Conservation (phyloP, 2,888 invertebrate genomes). For the Chloroclysta siterata region DNA sequence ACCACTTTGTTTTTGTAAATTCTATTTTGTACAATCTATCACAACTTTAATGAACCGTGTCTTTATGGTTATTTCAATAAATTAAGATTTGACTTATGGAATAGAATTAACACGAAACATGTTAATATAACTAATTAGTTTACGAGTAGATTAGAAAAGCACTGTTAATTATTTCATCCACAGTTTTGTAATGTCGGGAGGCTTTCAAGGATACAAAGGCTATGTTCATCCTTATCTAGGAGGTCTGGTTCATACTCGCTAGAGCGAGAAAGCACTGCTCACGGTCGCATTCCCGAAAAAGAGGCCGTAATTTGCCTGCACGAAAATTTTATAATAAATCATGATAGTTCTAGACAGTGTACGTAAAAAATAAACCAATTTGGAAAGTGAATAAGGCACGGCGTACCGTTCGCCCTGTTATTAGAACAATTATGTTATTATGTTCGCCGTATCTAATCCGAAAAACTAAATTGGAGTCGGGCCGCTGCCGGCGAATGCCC, state of each 20-base stretch:
- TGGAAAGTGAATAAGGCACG: conserved; percentile 85
- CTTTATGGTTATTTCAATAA: background rate
- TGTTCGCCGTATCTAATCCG: conserved; percentile 84
- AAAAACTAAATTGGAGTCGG: conserved; percentile 83
- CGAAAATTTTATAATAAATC: conserved; percentile 85
- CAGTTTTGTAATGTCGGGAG: conserved; percentile 66
- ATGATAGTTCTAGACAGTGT: conserved; percentile 83
- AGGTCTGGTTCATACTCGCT: conserved; percentile 45
- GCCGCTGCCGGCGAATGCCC: conserved; percentile 82
- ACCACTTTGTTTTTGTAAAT: too few relatives aligned
- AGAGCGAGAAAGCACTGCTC: conserved; percentile 63
- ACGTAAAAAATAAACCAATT: conserved; percentile 83
- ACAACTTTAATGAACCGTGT: background rate
- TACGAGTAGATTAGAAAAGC: conserved; percentile 78
- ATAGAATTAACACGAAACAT: conserved; percentile 61
- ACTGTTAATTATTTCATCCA: conserved; percentile 76
- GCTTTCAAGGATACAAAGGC: conserved; percentile 73
- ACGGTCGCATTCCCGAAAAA: conserved; percentile 65
- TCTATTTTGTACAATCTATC: background rate
- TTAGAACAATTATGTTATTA: conserved; percentile 85
- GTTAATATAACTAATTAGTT: conserved; percentile 78
- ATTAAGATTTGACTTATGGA: background rate
- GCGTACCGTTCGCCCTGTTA: conserved; percentile 77
- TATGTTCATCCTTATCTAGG: conserved; percentile 65
- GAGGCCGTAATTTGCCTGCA: conserved; percentile 81